Conservation (phyloP, 2,888 invertebrate species). For the Drosophila hamatofila region DNA sequence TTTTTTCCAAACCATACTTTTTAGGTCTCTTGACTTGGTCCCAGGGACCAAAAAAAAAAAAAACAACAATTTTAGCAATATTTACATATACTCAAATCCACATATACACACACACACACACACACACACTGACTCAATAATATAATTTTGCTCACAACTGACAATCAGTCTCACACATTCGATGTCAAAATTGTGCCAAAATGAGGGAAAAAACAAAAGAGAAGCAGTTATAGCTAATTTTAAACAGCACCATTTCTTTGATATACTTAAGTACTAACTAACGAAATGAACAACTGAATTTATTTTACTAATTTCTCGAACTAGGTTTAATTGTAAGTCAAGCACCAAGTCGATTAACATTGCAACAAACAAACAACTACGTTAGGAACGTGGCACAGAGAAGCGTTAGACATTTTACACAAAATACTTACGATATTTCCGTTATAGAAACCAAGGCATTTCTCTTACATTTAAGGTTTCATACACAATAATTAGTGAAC, state of each 20-base stretch:
- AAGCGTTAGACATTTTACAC: slow-evolving; percentile 68
- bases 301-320: slow-evolving; percentile 66
- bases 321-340: slow-evolving; percentile 69
- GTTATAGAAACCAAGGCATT: slow-evolving; percentile 76
- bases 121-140: slow-evolving; percentile 22
- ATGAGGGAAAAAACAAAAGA: slow-evolving; percentile 9
- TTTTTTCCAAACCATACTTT: slow-evolving; percentile 31
- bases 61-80: slow-evolving; percentile 67
- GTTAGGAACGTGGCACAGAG: slow-evolving; percentile 39
- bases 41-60: slow-evolving; percentile 67
- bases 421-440: slow-evolving; percentile 68
- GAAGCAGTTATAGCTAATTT: slow-evolving; percentile 43
- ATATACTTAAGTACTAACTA: slow-evolving; percentile 50
- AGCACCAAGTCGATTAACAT: slow-evolving; percentile 78
- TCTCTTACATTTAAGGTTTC: slow-evolving; percentile 79
- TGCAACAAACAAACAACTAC: slow-evolving; percentile 57
- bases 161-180: slow-evolving; percentile 71
- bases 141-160: slow-evolving; percentile 73
- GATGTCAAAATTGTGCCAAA: slow-evolving; percentile 77
- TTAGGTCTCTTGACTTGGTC: slow-evolving; percentile 60
- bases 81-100: slow-evolving; percentile 28
- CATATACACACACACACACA: not conserved
- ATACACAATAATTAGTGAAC: slow-evolving; percentile 80
- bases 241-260: slow-evolving; percentile 58
- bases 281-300: slow-evolving; percentile 77